A percentile compares a stretch with the other conserved stretches of the same genome.
phyloP scores from a whole-genome alignment of 2,888 invertebrate species.

The Tineola bisselliella region DNA sequence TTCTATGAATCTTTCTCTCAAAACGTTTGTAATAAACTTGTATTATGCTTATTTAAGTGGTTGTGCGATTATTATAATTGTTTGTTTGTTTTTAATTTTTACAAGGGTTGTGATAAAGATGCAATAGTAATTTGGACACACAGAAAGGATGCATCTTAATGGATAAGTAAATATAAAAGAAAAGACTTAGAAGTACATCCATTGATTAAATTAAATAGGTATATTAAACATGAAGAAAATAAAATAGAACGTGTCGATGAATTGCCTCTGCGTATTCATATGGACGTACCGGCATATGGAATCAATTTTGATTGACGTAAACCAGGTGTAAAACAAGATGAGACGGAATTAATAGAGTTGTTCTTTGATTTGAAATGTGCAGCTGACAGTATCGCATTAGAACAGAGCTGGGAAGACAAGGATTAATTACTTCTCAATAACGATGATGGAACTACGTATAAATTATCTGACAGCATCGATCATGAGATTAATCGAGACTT shows the following conservation, averaged over 20 bases:
- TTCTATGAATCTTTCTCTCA: constrained; percentile 18
- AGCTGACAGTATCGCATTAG: constrained; percentile 6
- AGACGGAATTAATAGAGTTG: constrained; percentile 1
- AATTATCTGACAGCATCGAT: constrained; percentile 43
- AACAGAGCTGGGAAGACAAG: constrained; percentile 45
- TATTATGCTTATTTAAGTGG: too few relatives aligned
- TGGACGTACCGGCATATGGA: background rate
- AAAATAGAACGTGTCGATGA: too few relatives aligned
- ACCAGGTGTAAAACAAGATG: constrained; percentile 13
- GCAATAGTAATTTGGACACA: too few relatives aligned
- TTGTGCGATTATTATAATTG: background rate
- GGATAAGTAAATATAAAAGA: too few relatives aligned
- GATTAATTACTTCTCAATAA: constrained; percentile 56
- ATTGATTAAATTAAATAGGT: too few relatives aligned
- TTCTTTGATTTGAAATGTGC: background rate
- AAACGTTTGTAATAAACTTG: constrained; percentile 20
- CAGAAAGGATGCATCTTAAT: too few relatives aligned
- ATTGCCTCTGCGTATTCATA: too few relatives aligned
- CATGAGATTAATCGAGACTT: constrained; percentile 16
- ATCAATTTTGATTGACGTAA: too few relatives aligned
- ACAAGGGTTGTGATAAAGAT: too few relatives aligned
- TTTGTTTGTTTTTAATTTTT: too few relatives aligned
- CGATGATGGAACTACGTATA: constrained; percentile 29
- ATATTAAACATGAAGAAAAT: too few relatives aligned
- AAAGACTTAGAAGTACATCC: too few relatives aligned